Evolutionary conservation across 2,113 vertebrate species (phyloP).

Genomic region (Rutilus rutilus): DNA sequence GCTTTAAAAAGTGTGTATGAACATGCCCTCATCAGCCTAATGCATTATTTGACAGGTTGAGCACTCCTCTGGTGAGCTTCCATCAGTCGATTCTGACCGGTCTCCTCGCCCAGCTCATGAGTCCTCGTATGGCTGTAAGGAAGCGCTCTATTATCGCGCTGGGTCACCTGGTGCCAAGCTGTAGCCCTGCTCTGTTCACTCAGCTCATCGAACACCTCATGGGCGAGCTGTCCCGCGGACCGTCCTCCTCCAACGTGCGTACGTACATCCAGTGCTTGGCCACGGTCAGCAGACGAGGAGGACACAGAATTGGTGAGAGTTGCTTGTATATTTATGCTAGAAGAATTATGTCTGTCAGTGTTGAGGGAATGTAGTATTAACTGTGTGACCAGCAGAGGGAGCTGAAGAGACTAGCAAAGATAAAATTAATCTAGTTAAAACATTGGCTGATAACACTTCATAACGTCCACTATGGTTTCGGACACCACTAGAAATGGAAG

Average conservation of each 20-base stretch:
- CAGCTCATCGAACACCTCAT: constrained; percentile 90
- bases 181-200: constrained; percentile 85
- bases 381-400: constrained; percentile 13
- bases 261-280: constrained; percentile 93
- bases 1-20: neutral
- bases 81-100: constrained; percentile 89
- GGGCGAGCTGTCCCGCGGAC: constrained; percentile 74
- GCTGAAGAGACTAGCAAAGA: neutral
- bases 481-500: too few species aligned
- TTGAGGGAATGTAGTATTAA: neutral
- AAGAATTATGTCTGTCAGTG: neutral
- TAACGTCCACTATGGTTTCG: too few species aligned
- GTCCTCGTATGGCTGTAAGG: constrained; percentile 89
- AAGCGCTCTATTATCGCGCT: constrained; percentile 90
- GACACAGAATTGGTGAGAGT: constrained; percentile 87
- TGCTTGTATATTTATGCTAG: neutral
- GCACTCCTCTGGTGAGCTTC: constrained; percentile 84
- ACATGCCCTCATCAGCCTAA: neutral
- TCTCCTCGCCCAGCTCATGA: constrained; percentile 90
- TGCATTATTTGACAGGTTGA: constrained; percentile 75
- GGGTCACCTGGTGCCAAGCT: constrained; percentile 88
- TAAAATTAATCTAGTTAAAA: neutral
- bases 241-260: constrained; percentile 81
- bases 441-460: too few species aligned
- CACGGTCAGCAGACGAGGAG: constrained; percentile 88